Evolutionary conservation across 2,888 invertebrate species (phyloP), one percentile per base, ranked within the genome.

Genomic region (Sicus ferrugineus): DNA sequence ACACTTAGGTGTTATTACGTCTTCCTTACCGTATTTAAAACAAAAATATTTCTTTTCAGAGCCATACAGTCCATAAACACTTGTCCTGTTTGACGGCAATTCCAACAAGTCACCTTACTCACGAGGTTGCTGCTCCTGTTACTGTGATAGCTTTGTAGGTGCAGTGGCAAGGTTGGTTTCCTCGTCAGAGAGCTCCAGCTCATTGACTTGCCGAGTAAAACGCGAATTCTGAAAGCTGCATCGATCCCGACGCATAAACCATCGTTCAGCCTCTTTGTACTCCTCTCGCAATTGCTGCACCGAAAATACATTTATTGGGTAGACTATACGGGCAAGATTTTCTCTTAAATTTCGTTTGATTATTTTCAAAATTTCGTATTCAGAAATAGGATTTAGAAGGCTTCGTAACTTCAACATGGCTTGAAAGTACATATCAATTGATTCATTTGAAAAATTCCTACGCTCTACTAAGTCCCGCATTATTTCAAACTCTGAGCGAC

Each of bases 261-360:
- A 42, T 21, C 19, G 14, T 31, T 48, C 50, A 1, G 34, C 30
- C 4, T 69, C 69, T 16, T 46, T 31, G 34, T 64, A 58, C 21
- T 69, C 65, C 6, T 69, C 64, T 16, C 69, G 56, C 7, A 69
- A 42, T 1, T 69, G 69, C 7, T 69, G 42, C 23, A 69, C 58
- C 11, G 62, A 28, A 16, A 46, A 63, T 2, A 68, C 31, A 1
- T 28, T 26, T 19, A 63, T 46, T 1, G 69, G 50, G 30, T 52
- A 66, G 5, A 66, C n/a, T 30, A 61, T 69, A 21, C 52, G 34
- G 0, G 38, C 34, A 0, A 69, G 9, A 23, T 61, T 38, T n/a
- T 23, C 14, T 0, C 31, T 34, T 11, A 69, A 6, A 11, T 69
- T 69, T 26, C 66, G 16, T 26, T 69, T 69, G 9, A 69, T 34